These are phyloP conservation scores for Chunga burmeisteri DNA, from an alignment of 2,113 vertebrate genomes.

Conservation along the genomic window DNA sequence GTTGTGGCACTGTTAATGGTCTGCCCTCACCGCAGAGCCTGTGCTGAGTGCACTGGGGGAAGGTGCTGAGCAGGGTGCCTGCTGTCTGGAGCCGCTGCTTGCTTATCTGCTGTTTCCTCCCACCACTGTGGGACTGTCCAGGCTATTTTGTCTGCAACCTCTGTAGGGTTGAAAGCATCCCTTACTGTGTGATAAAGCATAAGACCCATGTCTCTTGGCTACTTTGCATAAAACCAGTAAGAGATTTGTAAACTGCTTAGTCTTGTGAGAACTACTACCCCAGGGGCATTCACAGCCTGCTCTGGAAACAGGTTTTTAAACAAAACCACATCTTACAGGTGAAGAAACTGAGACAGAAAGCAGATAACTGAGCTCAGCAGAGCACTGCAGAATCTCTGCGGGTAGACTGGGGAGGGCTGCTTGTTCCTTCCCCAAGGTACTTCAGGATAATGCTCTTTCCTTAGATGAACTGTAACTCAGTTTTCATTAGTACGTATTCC, in stretches of 20 bases:
- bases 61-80: not conserved
- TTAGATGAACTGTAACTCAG: not conserved
- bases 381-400: not conserved
- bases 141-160: not conserved
- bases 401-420: not conserved
- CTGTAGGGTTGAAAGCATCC: not conserved
- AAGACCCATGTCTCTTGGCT: not conserved
- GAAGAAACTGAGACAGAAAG: not conserved
- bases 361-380: not conserved
- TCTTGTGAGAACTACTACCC: not conserved
- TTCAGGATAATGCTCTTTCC: not conserved
- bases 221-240: not conserved
- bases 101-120: not conserved
- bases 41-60: not conserved
- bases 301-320: not conserved
- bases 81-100: not conserved
- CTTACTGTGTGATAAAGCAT: accelerated
- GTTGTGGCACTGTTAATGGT: not conserved
- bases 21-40: accelerated
- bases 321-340: not conserved
- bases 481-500: not conserved
- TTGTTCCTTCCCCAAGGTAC: not conserved
- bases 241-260: not conserved
- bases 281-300: not conserved
- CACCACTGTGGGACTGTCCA: accelerated